Conservation (phyloP, 2,113 vertebrate genomes). For the Mustela nigripes region DNA sequence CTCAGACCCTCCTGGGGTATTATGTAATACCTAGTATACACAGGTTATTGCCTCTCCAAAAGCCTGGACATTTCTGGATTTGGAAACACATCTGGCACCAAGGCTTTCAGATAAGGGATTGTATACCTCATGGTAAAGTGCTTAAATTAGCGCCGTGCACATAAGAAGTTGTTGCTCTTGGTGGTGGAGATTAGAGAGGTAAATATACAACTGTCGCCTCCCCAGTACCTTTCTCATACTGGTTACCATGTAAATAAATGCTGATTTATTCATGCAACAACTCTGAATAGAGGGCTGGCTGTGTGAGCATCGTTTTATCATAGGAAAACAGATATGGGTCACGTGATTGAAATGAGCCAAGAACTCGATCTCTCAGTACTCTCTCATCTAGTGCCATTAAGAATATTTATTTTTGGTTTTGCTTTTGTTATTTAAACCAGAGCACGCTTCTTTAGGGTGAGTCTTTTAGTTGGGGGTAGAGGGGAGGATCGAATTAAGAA, state of each 20-base stretch:
- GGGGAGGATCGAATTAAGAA: slow-evolving; percentile 18
- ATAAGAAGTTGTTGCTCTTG: slow-evolving; percentile 51
- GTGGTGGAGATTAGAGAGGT: slow-evolving; percentile 45
- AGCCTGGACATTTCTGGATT: slow-evolving; percentile 43
- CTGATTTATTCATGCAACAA: slow-evolving; percentile 60
- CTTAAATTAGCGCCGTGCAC: slow-evolving; percentile 19
- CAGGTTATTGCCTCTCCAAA: not conserved
- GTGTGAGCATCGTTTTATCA: slow-evolving; percentile 45
- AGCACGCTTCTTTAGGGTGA: not conserved
- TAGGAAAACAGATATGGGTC: slow-evolving; percentile 46
- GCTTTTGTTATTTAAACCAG: slow-evolving; percentile 47
- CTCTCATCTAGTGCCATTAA: not conserved
- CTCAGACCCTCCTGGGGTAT: not conserved
- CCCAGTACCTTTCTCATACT: slow-evolving; percentile 23
- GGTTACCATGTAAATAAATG: slow-evolving; percentile 53
- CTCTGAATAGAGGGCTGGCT: not conserved
- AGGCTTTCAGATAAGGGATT: slow-evolving; percentile 58
- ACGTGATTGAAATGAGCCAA: slow-evolving; percentile 26
- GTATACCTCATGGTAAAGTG: not conserved
- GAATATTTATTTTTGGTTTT: slow-evolving; percentile 34
- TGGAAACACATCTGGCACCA: slow-evolving; percentile 33
- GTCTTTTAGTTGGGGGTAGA: not conserved
- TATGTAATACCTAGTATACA: not conserved
- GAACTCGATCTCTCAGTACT: not conserved
- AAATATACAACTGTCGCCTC: slow-evolving; percentile 64